A percentile compares a stretch with the other conserved stretches of the same genome.
Conservation (phyloP, 2,797 vertebrate species). For the Lycodopsis pacificus region DNA sequence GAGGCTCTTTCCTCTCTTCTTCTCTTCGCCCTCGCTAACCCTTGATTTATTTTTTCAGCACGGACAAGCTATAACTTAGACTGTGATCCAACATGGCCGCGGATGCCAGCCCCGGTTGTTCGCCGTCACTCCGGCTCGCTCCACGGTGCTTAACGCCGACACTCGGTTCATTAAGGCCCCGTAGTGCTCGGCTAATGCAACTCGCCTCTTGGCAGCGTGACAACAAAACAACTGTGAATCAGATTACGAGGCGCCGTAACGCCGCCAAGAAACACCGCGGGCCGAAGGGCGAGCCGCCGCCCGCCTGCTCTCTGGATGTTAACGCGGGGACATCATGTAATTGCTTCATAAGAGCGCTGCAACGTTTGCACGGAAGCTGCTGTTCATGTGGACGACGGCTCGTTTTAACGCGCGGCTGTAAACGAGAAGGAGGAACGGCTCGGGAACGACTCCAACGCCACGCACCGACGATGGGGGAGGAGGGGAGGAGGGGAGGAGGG, state of each 20-base stretch:
- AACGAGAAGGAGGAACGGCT: slow-evolving; percentile 61
- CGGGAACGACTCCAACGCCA: slow-evolving; percentile 52
- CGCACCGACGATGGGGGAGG: slow-evolving; percentile 12
- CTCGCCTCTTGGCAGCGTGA: slow-evolving; percentile 79
- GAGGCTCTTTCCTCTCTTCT: neutral
- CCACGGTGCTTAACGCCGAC: slow-evolving; percentile 73
- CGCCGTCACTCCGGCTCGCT: slow-evolving; percentile 64
- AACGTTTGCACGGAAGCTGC: slow-evolving; percentile 71
- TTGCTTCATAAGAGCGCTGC: slow-evolving; percentile 75
- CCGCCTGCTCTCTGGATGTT: slow-evolving; percentile 56
- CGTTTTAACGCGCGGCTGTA: slow-evolving; percentile 67
- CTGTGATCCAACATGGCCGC: slow-evolving; percentile 69
- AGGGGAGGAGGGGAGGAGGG: slow-evolving; percentile 13
- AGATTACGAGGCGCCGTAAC: slow-evolving; percentile 77
- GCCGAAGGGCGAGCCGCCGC: slow-evolving; percentile 66
- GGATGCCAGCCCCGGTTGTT: slow-evolving; percentile 59
- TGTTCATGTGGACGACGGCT: slow-evolving; percentile 68
- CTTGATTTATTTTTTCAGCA: slow-evolving; percentile 10
- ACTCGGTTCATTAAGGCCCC: slow-evolving; percentile 79
- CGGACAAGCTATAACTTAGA: slow-evolving; percentile 41
- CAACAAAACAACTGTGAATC: slow-evolving; percentile 75
- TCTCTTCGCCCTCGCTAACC: slow-evolving; percentile 23
- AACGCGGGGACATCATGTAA: slow-evolving; percentile 72
- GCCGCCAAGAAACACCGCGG: slow-evolving; percentile 73
- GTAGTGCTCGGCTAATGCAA: slow-evolving; percentile 69